Evolutionary conservation across 1,140 invertebrate genomes (phyloP), one percentile per base, ranked within the genome.

Genomic region (Calliopsis andreniformis): DNA sequence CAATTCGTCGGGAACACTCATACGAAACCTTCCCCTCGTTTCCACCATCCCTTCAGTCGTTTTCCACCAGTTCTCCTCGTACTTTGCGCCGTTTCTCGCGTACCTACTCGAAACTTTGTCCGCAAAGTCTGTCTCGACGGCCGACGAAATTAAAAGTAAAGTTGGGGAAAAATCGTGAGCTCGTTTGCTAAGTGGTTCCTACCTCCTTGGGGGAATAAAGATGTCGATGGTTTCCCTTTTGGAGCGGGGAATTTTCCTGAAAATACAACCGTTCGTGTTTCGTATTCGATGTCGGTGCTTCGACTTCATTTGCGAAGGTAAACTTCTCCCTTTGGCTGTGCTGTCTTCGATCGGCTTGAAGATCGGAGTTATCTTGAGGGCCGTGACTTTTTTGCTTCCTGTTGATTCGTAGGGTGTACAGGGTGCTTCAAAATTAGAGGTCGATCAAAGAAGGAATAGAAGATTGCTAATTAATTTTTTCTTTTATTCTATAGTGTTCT

Each of bases 41-140:
- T 67, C 16, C 10, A 42, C 14, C 25, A 59, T 20, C 12, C 49
- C 18, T 32, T 18, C 39, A 39, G 25, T 45, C 42, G 23, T 25
- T 76, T 45, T n/a, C n/a, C n/a, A n/a, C 25, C 45, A 1, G 18
- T 20, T 39, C 56, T 49, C 43, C 32, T n/a, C 53, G 47, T 56
- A 62, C 63, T 73, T 69, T 69, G 30, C 32, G 23, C n/a, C 18
- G 51, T 71, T 72, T 72, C 58, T 51, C 47, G 35, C 28, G n/a
- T n/a, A n/a, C n/a, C 47, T 69, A 47, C 61, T 77, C 49, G 56
- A 76, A 82, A 82, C 75, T 82, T 82, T 72, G 35, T 3, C 47
- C 67, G 68, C 53, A 56, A 79, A 82, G 70, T 68, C 76, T 72
- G 51, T 39, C 23, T 28, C 42, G 16, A 28, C 23, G 49, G 14